Evolutionary conservation across 2,113 vertebrate species (phyloP).

Genomic region (Budorcas taxicolor): DNA sequence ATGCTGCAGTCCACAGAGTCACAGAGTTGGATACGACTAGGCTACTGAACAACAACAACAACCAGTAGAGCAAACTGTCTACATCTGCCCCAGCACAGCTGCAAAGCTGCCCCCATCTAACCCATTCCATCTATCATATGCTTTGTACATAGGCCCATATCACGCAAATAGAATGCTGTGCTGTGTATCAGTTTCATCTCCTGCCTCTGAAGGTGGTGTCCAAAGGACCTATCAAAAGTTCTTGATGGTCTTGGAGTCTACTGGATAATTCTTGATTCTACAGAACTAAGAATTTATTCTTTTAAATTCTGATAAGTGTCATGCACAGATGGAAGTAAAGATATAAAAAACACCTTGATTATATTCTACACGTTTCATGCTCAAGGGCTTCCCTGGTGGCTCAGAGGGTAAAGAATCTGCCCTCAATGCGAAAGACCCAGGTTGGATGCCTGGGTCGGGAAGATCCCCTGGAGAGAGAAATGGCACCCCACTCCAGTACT

Average conservation of each 20-base stretch:
- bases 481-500: neutral
- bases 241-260: neutral
- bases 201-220: neutral
- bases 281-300: neutral
- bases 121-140: neutral
- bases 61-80: neutral
- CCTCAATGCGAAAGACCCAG: fast-evolving
- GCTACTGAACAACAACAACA: neutral
- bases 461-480: neutral
- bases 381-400: neutral
- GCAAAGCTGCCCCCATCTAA: neutral
- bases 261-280: neutral
- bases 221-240: neutral
- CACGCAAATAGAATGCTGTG: neutral
- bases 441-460: neutral
- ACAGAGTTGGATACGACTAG: neutral
- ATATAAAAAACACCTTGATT: neutral
- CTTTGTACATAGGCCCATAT: neutral
- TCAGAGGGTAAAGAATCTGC: neutral
- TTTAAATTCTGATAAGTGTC: neutral
- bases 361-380: neutral
- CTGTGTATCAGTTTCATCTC: neutral
- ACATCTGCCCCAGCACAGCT: neutral
- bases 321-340: neutral
- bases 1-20: neutral